A percentile compares a stretch with the other conserved stretches of the same genome.
Conservation (phyloP, 1,140 invertebrate genomes). For the Acromyrmex charruanus region DNA sequence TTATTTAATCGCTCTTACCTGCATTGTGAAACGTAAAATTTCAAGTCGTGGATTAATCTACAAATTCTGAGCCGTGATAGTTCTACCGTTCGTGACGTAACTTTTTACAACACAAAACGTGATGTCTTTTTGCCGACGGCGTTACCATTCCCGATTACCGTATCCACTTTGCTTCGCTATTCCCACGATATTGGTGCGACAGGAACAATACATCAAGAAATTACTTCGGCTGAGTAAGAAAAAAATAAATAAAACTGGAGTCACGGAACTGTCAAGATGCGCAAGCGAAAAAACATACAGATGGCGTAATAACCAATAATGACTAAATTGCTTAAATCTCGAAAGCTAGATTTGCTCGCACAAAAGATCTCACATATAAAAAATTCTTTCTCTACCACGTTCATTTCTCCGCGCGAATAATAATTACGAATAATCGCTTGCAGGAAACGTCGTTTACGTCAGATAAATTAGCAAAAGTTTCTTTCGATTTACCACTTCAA, state of each 20-base stretch:
- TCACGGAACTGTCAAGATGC: conserved; percentile 19
- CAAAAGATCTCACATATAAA: neutral
- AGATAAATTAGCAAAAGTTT: neutral
- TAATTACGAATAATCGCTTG: neutral
- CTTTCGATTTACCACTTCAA: conserved; percentile 4
- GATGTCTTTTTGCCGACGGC: conserved; percentile 37
- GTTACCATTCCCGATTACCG: conserved; percentile 20
- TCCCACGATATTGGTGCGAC: conserved; percentile 52
- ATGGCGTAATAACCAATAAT: conserved; percentile 44
- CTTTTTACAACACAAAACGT: conserved; percentile 38
- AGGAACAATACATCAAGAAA: conserved; percentile 21
- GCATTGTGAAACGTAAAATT: conserved; percentile 38
- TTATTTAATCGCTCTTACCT: conserved; percentile 25
- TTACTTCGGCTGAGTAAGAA: neutral
- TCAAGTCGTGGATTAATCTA: conserved; percentile 31
- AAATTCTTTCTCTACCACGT: neutral
- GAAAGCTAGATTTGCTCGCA: conserved; percentile 24
- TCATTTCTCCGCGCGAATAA: conserved; percentile 29
- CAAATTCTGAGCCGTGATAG: conserved; percentile 20
- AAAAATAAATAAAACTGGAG: conserved; percentile 4
- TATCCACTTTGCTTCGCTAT: conserved; percentile 33
- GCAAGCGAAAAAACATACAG: neutral
- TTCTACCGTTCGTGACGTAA: conserved; percentile 48
- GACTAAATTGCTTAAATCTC: conserved; percentile 39
- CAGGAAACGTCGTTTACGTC: neutral